Base-by-base conservation (phyloP, 1,140 invertebrate genomes). In the Leptopilina clavipes region DNA sequence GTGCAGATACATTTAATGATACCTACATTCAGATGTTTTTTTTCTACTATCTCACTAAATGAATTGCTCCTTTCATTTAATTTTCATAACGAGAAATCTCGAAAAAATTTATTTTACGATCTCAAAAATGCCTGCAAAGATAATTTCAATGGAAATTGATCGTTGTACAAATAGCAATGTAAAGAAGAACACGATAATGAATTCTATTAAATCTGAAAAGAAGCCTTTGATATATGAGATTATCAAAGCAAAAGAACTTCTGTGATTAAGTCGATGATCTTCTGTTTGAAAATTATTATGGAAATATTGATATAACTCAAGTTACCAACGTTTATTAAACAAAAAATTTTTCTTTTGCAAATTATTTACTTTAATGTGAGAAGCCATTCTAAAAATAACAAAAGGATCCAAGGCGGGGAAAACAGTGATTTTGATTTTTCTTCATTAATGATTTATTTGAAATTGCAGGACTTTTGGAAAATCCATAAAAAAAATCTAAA, bases 1-100 rank as follows among this genome's bases (percentile, higher is more conserved):
- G 78, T 77, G 74, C 77, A 78, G 82, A 83, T 82, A 85, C 82
- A 78, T 84, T 75, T 77, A 71, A 65, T 52, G 72, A 75, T 43
- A 80, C 81, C 6, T 31, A 31, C 25, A 31, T 31, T 31, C 76
- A 81, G 78, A n/a, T 78, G 76, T 79, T 79, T 79, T 81, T 79
- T 59, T 45, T 72, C 1, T 59, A 11, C 7, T 18, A n/a, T 18
- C 54, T 0, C 17, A 0, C 1, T 9, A 14, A 25, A 25, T 12
- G 22, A 3, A 3, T 12, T 25, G n/a, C n/a, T n/a, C n/a, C 18
- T 12, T 11, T 25, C 18, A 25, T 31, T 25, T 25, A 59, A 14
- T 25, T 6, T 59, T 12, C n/a, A n/a, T n/a, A n/a, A n/a, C n/a
- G 11, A 7, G 19, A 59, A 59, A 59, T 7, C 8, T 19, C 10